Conservation (phyloP, 2,113 vertebrate genomes). For the Acanthisitta chloris region DNA sequence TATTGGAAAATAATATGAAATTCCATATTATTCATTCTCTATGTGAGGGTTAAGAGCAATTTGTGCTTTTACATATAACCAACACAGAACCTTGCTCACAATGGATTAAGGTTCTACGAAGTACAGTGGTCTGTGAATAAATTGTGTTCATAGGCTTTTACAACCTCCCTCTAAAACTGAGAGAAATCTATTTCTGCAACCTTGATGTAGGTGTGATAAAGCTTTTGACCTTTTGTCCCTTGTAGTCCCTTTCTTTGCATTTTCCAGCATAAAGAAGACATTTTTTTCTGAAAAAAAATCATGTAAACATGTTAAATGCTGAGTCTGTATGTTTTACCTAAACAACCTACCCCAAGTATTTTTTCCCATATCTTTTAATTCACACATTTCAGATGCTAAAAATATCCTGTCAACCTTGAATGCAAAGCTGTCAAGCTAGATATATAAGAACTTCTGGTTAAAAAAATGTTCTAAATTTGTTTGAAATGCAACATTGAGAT, state of each 20-base stretch:
- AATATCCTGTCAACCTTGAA: conserved; percentile 63
- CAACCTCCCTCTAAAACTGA: not conserved
- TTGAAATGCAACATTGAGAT: conserved; percentile 53
- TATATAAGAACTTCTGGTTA: conserved; percentile 22
- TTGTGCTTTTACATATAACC: not conserved
- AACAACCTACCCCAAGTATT: conserved; percentile 24
- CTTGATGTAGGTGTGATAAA: not conserved
- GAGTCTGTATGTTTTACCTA: conserved; percentile 45
- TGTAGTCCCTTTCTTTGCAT: not conserved
- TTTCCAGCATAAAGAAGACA: not conserved
- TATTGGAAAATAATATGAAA: not conserved
- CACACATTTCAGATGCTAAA: conserved; percentile 54
- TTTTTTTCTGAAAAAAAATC: conserved; percentile 25
- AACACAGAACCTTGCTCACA: not conserved
- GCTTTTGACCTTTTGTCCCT: not conserved
- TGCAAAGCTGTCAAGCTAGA: conserved; percentile 58
- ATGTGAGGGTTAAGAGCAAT: not conserved
- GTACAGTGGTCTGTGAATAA: not conserved
- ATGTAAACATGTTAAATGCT: conserved; percentile 43
- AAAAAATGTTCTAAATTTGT: not conserved
- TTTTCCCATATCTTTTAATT: conserved; percentile 39
- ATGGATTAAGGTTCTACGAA: not conserved
- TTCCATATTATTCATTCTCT: not conserved
- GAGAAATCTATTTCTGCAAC: not conserved
- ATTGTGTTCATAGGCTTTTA: not conserved